Base-by-base conservation (phyloP, 2,797 vertebrate genomes). In the Rhabdophis nuchalis region DNA sequence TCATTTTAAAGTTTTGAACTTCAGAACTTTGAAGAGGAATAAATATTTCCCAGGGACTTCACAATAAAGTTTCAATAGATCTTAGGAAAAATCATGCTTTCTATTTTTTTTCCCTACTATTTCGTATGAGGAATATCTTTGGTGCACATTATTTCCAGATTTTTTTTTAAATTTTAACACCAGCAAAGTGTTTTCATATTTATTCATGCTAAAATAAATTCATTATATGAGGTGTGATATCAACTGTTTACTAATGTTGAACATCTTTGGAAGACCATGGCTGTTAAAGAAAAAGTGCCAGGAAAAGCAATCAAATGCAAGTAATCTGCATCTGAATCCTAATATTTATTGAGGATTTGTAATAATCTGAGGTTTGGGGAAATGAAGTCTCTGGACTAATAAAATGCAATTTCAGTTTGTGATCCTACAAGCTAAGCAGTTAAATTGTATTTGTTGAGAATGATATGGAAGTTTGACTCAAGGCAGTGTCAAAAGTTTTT, bases 71-170 rank as follows among this genome's bases (percentile, higher is more conserved):
- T 46, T 25, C 2, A 89, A 60, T 90, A 87, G 25, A 85, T 5
- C 29, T 25, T 72, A n/a, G 13, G 54, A 93, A 36, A 90, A 86
- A 89, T 87, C 4, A 52, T 77, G 72, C 89, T 92, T 92, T 12
- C 57, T 91, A 2, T 93, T 27, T 6, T 18, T 1, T 0, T 0
- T 2, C 2, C 14, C 4, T 32, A 32, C 14, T 32, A 68, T 93
- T 94, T 87, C 90, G 8, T 0, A 90, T 46, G 90, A 88, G 61
- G 60, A 90, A 14, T 16, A 1, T 14, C 10, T 72, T 90, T 36
- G 86, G 41, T 9, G 93, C 50, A 25, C 93, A 46, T 36, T 91
- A 85, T 90, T 95, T 94, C 58, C 93, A 53, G 6, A 85, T 95
- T 13, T 82, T 60, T 89, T 77, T 18, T 94, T 12, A 58, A 16